These are phyloP conservation scores for Scarus forsteni DNA, from an alignment of 2,797 vertebrate species.

Conservation along the genomic window DNA sequence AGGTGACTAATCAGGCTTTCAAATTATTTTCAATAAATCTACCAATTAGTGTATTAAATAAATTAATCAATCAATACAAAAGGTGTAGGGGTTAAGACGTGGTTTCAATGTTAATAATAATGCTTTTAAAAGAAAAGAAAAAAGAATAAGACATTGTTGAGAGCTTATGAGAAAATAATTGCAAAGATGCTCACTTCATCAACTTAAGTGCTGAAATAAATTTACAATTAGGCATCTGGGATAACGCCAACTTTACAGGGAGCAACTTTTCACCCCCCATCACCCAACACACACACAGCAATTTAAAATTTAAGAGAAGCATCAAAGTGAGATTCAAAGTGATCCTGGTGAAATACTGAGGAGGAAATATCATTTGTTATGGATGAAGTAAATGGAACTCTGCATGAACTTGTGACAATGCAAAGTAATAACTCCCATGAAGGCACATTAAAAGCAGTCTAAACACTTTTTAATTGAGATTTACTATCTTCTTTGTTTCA, in stretches of 20 bases:
- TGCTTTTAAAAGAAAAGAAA: conserved; percentile 8
- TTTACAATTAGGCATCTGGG: conserved; percentile 4
- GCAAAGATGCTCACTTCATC: not conserved
- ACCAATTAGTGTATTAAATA: too few relatives aligned
- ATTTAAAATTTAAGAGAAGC: conserved; percentile 1
- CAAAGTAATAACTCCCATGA: conserved; percentile 15
- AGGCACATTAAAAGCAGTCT: conserved; percentile 1
- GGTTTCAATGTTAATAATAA: too few relatives aligned
- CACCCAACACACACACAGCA: not conserved
- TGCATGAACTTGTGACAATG: conserved; percentile 12
- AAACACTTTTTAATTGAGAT: conserved; percentile 43
- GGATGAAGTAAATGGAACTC: conserved; percentile 11
- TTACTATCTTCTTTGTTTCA: conserved; percentile 19
- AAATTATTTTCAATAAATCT: too few relatives aligned
- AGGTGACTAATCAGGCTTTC: too few relatives aligned
- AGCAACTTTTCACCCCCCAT: not conserved
- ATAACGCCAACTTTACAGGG: not conserved
- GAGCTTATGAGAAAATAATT: conserved; percentile 13
- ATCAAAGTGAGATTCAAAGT: conserved; percentile 10
- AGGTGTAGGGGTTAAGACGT: not conserved
- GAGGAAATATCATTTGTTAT: conserved; percentile 10
- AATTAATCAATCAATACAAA: not conserved
- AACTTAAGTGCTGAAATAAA: conserved; percentile 15
- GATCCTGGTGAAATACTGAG: conserved; percentile 6
- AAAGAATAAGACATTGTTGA: conserved; percentile 7